Percentiles rank a stretch among this genome's conserved stretches.
phyloP scores from a whole-genome alignment of 1,140 invertebrate species.

The Drosophila melanogaster region Release_6_plus_ISO1_MT NT_037436.4:11594501-11595000 shows the following conservation, averaged over 20 bases:
- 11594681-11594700: slow-evolving; percentile 35
- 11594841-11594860: background rate
- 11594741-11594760: slow-evolving; percentile 24
- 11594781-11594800: slow-evolving; percentile 20
- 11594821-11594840: background rate
- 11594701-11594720: slow-evolving; percentile 75
- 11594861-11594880: background rate
- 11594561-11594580: slow-evolving; percentile 42
- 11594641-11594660: slow-evolving; percentile 69
- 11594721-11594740: slow-evolving; percentile 23
- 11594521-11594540: slow-evolving; percentile 33
- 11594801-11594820: background rate
- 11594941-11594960: too few species aligned
- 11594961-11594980: too few species aligned
- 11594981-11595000: too few species aligned
- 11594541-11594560: slow-evolving; percentile 18
- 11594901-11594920: background rate
- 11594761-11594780: slow-evolving; percentile 26
- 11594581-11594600: slow-evolving; percentile 56
- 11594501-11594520: slow-evolving; percentile 54
- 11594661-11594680: slow-evolving; percentile 73
- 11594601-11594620: slow-evolving; percentile 50
- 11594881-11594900: slow-evolving; percentile 10
- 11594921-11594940: background rate
- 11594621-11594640: slow-evolving; percentile 59